Conservation (phyloP, 2,888 invertebrate genomes). For the Sturmia bella region DNA sequence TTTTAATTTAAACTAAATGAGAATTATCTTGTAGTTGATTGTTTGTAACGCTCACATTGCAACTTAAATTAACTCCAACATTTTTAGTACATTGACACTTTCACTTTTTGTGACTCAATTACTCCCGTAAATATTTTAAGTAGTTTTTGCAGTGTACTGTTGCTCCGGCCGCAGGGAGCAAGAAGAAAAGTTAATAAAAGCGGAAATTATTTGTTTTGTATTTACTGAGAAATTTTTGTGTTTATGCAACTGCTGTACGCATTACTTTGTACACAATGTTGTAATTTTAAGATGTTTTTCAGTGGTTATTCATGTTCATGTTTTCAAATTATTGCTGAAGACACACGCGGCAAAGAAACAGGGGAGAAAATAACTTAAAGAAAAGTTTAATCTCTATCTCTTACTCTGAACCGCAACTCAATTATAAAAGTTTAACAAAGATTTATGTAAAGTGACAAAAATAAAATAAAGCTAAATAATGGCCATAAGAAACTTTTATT, state of each 20-base stretch:
- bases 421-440: slow-evolving; percentile 64
- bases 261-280: no score
- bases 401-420: slow-evolving; percentile 58
- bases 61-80: no score
- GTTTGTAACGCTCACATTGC: no score
- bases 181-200: neutral
- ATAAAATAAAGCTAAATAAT: slow-evolving; percentile 42
- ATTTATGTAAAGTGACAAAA: slow-evolving; percentile 50
- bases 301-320: neutral
- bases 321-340: neutral
- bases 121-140: no score
- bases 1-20: no score
- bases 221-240: neutral
- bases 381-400: slow-evolving; percentile 55
- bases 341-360: neutral
- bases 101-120: no score
- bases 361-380: neutral
- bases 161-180: no score
- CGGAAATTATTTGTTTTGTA: slow-evolving; percentile 1
- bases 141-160: no score
- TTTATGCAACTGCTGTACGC: neutral
- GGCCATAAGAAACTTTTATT: slow-evolving; percentile 16
- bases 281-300: slow-evolving; percentile 21
- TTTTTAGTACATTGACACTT: no score
- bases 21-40: no score